Percentiles rank a stretch among this genome's conserved stretches.
phyloP scores from a whole-genome alignment of 2,888 invertebrate genomes.

The Leucophenga maculata region DNA sequence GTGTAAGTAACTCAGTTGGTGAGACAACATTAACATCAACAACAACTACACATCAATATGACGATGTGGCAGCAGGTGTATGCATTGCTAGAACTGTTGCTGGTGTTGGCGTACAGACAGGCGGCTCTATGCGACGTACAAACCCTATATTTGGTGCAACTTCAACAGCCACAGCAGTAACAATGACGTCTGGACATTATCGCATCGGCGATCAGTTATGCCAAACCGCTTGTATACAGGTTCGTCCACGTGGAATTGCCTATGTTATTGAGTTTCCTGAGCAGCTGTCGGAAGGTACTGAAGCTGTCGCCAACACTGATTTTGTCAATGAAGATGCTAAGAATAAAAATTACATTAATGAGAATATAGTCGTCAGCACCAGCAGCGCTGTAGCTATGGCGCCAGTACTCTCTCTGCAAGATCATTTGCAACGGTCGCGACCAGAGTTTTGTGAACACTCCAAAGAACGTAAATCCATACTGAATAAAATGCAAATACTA shows the following conservation, averaged over 20 bases:
- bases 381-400: conserved; percentile 50
- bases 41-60: conserved; percentile 72
- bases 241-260: conserved; percentile 65
- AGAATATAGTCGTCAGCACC: background rate
- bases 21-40: conserved; percentile 64
- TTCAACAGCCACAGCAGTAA: conserved; percentile 28
- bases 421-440: conserved; percentile 80
- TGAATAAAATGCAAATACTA: conserved; percentile 64
- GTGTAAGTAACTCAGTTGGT: conserved; percentile 50
- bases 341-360: background rate
- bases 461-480: conserved; percentile 64
- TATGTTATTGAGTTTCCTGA: conserved; percentile 67
- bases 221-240: conserved; percentile 57
- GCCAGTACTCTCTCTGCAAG: conserved; percentile 75
- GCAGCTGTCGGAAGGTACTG: background rate
- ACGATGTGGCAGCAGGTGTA: conserved; percentile 57
- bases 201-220: conserved; percentile 2
- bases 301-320: conserved; percentile 15
- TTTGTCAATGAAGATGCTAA: conserved; percentile 1
- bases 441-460: conserved; percentile 80
- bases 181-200: background rate
- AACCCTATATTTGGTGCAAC: conserved; percentile 47
- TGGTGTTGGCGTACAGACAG: conserved; percentile 58
- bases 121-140: conserved; percentile 53
- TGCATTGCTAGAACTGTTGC: background rate